phyloP scores from a whole-genome alignment of 2,888 invertebrate species.

The Gastrophysa polygoni region DNA sequence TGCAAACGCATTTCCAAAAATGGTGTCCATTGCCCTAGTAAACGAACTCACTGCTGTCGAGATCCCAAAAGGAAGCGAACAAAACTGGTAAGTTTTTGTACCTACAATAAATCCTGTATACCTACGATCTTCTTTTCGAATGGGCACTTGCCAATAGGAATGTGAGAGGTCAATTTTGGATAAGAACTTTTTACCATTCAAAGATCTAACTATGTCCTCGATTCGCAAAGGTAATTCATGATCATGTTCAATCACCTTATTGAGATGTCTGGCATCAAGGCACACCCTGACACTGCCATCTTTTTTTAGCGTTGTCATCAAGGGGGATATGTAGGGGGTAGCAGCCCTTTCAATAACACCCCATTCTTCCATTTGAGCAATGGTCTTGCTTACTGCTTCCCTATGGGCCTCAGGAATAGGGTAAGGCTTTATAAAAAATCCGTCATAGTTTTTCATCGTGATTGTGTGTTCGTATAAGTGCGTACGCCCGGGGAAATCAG shows the following conservation, averaged over 20 bases:
- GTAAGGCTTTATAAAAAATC: slow-evolving; percentile 2
- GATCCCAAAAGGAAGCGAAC: not conserved
- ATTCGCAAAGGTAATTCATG: slow-evolving; percentile 31
- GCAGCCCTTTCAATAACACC: slow-evolving; percentile 43
- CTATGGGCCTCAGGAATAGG: slow-evolving; percentile 9
- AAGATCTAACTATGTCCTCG: not conserved
- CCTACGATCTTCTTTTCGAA: slow-evolving; percentile 2
- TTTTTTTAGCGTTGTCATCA: slow-evolving; percentile 40
- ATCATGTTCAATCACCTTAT: slow-evolving; percentile 40
- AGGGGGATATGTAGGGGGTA: slow-evolving; percentile 42
- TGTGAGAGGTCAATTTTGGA: not conserved
- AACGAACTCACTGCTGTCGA: slow-evolving; percentile 8
- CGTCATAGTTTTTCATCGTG: slow-evolving; percentile 1
- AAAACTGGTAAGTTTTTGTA: slow-evolving; percentile 7
- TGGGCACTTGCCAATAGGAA: slow-evolving; percentile 16
- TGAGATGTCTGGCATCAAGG: slow-evolving; percentile 42
- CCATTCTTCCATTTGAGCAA: slow-evolving; percentile 2
- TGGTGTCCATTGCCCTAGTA: not conserved
- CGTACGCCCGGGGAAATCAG: slow-evolving; percentile 2
- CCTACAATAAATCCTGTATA: slow-evolving; percentile 18
- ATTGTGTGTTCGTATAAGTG: slow-evolving; percentile 4
- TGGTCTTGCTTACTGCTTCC: not conserved
- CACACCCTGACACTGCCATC: slow-evolving; percentile 42
- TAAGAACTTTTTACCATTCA: not conserved
- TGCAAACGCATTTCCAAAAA: not conserved